phyloP scores from a whole-genome alignment of 1,140 invertebrate genomes.

The Dreissena polymorpha region DNA sequence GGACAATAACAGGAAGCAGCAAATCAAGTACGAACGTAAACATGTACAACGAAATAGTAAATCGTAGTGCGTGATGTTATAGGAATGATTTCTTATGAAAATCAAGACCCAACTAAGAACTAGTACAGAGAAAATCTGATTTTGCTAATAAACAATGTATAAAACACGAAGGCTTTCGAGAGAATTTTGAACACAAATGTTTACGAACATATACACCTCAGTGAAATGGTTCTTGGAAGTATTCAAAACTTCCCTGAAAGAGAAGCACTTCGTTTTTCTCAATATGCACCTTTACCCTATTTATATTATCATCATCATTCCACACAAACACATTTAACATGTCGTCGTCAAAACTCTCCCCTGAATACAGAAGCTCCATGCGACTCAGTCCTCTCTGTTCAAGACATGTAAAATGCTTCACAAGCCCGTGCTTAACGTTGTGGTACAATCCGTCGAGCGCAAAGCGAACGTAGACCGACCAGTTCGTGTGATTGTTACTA shows the following conservation, averaged over 20 bases:
- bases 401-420: slow-evolving; percentile 3
- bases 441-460: slow-evolving; percentile 26
- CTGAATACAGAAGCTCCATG: slow-evolving; percentile 23
- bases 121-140: too few species aligned
- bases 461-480: slow-evolving; percentile 7
- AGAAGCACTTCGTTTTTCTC: slow-evolving; percentile 53
- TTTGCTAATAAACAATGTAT: too few species aligned
- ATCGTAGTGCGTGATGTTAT: too few species aligned
- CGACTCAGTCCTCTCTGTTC: slow-evolving; percentile 4
- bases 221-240: slow-evolving; percentile 15
- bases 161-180: too few species aligned
- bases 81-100: too few species aligned
- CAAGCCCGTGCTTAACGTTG: slow-evolving; percentile 23
- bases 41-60: too few species aligned
- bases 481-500: slow-evolving; percentile 12
- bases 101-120: too few species aligned
- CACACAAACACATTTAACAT: slow-evolving; percentile 24
- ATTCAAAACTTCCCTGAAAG: slow-evolving; percentile 56
- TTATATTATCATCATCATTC: slow-evolving; percentile 12
- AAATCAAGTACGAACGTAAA: too few species aligned
- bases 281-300: slow-evolving; percentile 53
- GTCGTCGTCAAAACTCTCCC: slow-evolving; percentile 43
- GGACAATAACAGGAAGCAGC: too few species aligned
- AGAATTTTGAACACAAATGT: too few species aligned
- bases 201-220: neutral